Conservation (phyloP, 2,888 invertebrate genomes). For the Cryptocephalus moraei region DNA sequence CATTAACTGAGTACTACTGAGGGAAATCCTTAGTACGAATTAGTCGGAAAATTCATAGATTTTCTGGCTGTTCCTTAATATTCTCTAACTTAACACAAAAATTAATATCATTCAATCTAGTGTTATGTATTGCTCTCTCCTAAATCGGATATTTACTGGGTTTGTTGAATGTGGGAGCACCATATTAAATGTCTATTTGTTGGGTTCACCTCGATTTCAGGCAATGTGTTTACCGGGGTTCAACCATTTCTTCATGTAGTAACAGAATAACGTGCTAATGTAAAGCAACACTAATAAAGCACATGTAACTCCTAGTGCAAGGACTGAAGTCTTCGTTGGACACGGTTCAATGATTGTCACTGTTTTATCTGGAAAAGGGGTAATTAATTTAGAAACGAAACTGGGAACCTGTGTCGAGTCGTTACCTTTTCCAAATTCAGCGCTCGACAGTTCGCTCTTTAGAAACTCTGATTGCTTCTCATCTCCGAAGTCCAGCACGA, state of each 20-base stretch:
- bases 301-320: conserved; percentile 83
- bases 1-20: background rate
- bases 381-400: too few species aligned
- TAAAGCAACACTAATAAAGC: conserved; percentile 81
- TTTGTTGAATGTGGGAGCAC: conserved; percentile 14
- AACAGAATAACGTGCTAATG: conserved; percentile 84
- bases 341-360: conserved; percentile 86
- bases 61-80: conserved; percentile 3
- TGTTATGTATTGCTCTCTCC: conserved; percentile 1
- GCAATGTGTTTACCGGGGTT: conserved; percentile 73
- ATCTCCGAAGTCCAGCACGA: conserved; percentile 87
- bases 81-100: conserved; percentile 1
- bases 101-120: conserved; percentile 2
- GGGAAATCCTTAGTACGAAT: background rate
- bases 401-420: background rate
- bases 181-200: conserved; percentile 14
- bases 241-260: conserved; percentile 89
- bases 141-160: conserved; percentile 5
- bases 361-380: conserved; percentile 64
- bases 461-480: conserved; percentile 76
- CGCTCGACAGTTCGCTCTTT: conserved; percentile 63
- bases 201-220: conserved; percentile 32
- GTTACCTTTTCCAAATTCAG: conserved; percentile 64
- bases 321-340: conserved; percentile 84
- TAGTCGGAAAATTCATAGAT: background rate